Base-by-base conservation (phyloP, 2,888 invertebrate species). In the Brachyopa scutellaris region DNA sequence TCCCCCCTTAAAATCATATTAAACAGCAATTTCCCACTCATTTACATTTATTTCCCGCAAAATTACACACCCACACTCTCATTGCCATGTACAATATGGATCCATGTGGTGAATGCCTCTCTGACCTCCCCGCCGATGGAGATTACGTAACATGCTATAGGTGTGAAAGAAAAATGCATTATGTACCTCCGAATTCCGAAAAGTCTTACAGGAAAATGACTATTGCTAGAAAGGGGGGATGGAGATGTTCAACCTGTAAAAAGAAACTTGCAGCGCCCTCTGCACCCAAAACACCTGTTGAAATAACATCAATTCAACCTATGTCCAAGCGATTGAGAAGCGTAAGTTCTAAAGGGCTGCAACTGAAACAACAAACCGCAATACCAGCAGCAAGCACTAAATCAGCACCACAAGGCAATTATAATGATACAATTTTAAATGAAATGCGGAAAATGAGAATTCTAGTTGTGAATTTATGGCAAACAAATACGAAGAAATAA, bases 401-500 rank as follows among this genome's bases (percentile, higher is more conserved):
- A n/a, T n/a, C n/a, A n/a, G n/a, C n/a, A n/a, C n/a, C n/a, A n/a
- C n/a, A n/a, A n/a, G n/a, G 9, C 11, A 21, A 21, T 11, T n/a
- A 19, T 11, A 45, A 19, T 13, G 9, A 26, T 1, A 47, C 2
- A 9, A 13, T 49, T 1, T 29, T 49, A 49, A n/a, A 49, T 15
- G 49, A 49, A 29, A 49, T 49, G 49, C 40, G 17, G 4, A 40
- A 17, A 17, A 40, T 51, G 29, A 29, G 9, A 29, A 51, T 13
- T 11, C 9, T 1, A 29, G 49, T 17, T 51, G 49, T 17, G 49
- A 51, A 29, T 51, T 29, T 15, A 9, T 51, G 11, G 49, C 49
- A 15, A 51, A 15, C 6, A 51, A 51, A 29, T 31, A 51, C n/a
- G 49, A 51, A 15, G 11, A 51, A 5, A 51, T 31, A 13, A 51